phyloP scores from a whole-genome alignment of 2,113 vertebrate genomes.

The Rhabdomys dilectus region DNA sequence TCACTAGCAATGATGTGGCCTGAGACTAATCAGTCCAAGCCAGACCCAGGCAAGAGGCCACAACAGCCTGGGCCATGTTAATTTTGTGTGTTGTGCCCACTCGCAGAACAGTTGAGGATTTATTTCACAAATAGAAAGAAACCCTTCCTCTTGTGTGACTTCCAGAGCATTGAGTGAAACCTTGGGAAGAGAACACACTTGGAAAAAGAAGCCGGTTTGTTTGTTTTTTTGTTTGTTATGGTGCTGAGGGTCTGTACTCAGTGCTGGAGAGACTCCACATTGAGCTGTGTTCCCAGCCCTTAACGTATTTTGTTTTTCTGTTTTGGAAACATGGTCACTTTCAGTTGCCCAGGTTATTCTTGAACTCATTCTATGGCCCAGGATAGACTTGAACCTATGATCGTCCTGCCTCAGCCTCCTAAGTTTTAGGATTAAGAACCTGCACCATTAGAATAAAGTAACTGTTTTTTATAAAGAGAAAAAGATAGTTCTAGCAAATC shows the following conservation, averaged over 20 bases:
- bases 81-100: background rate
- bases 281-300: background rate
- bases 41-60: no score
- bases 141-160: background rate
- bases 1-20: background rate
- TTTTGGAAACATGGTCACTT: background rate
- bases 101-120: background rate
- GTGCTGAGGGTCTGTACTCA: background rate
- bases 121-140: background rate
- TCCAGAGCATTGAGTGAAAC: background rate
- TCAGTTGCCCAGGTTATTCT: background rate
- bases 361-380: background rate
- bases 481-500: background rate
- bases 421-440: background rate
- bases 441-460: background rate
- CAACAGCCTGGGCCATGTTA: background rate
- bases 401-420: background rate
- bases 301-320: background rate
- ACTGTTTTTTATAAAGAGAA: background rate
- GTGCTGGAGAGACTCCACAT: background rate
- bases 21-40: background rate
- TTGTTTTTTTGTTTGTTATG: background rate
- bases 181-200: background rate
- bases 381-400: background rate
- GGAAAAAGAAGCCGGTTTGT: background rate